Percentiles rank a stretch among this genome's conserved stretches.
Evolutionary conservation across 2,888 invertebrate genomes (phyloP).

Genomic region (Chrysopilus asiliformis): DNA sequence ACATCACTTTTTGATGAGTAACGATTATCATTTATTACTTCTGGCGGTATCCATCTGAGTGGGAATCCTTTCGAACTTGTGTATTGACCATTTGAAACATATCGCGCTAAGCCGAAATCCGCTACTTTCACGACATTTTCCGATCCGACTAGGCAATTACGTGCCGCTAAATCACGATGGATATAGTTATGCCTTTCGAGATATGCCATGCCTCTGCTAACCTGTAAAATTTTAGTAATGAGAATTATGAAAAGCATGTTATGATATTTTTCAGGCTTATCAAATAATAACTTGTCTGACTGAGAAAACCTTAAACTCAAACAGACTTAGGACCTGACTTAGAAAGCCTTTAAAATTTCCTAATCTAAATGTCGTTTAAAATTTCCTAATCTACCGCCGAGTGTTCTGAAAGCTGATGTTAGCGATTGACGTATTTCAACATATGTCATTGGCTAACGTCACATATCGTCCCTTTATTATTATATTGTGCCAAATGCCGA

Average conservation of each 20-base stretch:
- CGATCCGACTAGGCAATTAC: slow-evolving; percentile 90
- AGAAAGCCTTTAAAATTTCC: too few species aligned
- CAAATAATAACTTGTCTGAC: too few species aligned
- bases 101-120: slow-evolving; percentile 90
- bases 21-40: slow-evolving; percentile 86
- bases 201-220: slow-evolving; percentile 93
- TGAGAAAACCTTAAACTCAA: too few species aligned
- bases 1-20: slow-evolving; percentile 95
- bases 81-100: slow-evolving; percentile 92
- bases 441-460: too few species aligned
- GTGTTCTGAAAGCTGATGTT: too few species aligned
- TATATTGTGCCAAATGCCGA: too few species aligned
- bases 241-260: not conserved
- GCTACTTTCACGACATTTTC: slow-evolving; percentile 92
- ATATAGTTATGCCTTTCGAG: slow-evolving; percentile 90
- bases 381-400: too few species aligned
- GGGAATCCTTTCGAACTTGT: slow-evolving; percentile 95
- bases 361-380: too few species aligned
- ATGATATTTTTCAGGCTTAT: too few species aligned
- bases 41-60: slow-evolving; percentile 96
- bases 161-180: slow-evolving; percentile 88
- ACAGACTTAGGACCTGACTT: too few species aligned
- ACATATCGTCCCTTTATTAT: too few species aligned
- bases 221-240: slow-evolving; percentile 24
- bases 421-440: too few species aligned